phyloP scores from a whole-genome alignment of 2,113 vertebrate genomes.

The Amphilophus citrinellus region DNA sequence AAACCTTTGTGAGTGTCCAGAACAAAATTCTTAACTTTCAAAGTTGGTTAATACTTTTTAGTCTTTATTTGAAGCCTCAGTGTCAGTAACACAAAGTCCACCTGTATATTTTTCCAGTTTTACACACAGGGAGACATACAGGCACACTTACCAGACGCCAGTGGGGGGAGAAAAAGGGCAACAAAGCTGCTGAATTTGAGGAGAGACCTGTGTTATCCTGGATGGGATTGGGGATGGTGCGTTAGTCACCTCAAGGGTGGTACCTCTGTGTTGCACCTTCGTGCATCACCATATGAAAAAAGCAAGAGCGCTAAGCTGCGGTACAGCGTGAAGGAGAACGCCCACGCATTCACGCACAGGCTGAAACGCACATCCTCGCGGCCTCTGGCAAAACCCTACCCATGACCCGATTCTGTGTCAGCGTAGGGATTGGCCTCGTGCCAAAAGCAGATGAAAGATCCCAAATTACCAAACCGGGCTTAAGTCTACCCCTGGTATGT shows the following conservation, averaged over 20 bases:
- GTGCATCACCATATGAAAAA: constrained; percentile 60
- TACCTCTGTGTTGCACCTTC: constrained; percentile 63
- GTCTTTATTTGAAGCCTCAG: neutral
- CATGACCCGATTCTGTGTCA: constrained; percentile 53
- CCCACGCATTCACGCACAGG: constrained; percentile 39
- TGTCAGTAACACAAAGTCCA: neutral
- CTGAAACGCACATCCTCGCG: constrained; percentile 30
- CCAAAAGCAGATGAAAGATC: constrained; percentile 65
- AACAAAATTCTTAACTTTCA: neutral
- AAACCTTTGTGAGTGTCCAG: neutral
- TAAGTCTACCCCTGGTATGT: constrained; percentile 34
- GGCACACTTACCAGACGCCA: constrained; percentile 9
- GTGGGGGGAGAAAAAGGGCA: neutral
- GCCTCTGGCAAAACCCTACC: constrained; percentile 49
- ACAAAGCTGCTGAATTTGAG: constrained; percentile 36
- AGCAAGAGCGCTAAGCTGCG: constrained; percentile 60
- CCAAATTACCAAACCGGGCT: constrained; percentile 66
- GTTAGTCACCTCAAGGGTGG: constrained; percentile 73
- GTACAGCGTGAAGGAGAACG: constrained; percentile 49
- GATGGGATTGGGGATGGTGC: constrained; percentile 66
- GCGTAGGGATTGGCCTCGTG: constrained; percentile 38
- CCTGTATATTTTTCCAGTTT: neutral
- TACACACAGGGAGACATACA: neutral
- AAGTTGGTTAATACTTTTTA: neutral
- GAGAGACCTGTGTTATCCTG: constrained; percentile 42